Percentiles rank a stretch among this genome's conserved stretches.
phyloP scores from a whole-genome alignment of 2,797 vertebrate species.

The Siniperca scherzeri region DNA sequence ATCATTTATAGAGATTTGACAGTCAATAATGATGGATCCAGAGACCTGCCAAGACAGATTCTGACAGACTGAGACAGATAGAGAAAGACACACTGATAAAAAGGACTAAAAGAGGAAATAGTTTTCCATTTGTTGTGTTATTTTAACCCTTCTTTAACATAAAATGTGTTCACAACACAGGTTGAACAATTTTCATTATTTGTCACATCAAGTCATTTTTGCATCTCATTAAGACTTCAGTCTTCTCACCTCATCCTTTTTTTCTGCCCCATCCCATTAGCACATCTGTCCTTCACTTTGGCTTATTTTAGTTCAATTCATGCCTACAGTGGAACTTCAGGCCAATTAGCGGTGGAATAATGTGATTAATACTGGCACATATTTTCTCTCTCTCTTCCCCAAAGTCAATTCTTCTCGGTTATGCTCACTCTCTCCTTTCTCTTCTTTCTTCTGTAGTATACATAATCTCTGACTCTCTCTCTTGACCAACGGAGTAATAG shows the following conservation, averaged over 20 bases:
- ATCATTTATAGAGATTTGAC: slow-evolving; percentile 82
- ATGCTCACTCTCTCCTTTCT: slow-evolving; percentile 7
- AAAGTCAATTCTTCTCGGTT: slow-evolving; percentile 49
- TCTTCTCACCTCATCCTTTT: slow-evolving; percentile 41
- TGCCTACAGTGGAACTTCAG: slow-evolving; percentile 68
- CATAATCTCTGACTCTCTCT: slow-evolving; percentile 65
- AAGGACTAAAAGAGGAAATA: slow-evolving; percentile 46
- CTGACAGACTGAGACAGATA: slow-evolving; percentile 72
- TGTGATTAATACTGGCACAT: slow-evolving; percentile 69
- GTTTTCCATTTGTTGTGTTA: slow-evolving; percentile 44
- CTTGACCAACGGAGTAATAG: slow-evolving; percentile 67
- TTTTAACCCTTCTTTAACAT: slow-evolving; percentile 42
- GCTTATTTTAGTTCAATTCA: slow-evolving; percentile 56
- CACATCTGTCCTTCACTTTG: slow-evolving; percentile 53
- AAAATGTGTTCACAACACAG: slow-evolving; percentile 23
- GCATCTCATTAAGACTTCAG: slow-evolving; percentile 37
- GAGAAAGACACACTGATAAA: slow-evolving; percentile 65
- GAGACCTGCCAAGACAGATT: slow-evolving; percentile 81
- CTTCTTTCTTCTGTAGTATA: slow-evolving; percentile 46
- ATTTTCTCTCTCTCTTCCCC: slow-evolving; percentile 42
- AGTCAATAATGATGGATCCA: slow-evolving; percentile 79
- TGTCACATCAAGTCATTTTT: slow-evolving; percentile 60
- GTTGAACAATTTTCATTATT: slow-evolving; percentile 11
- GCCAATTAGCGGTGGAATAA: slow-evolving; percentile 74
- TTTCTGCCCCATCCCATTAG: slow-evolving; percentile 38